These are phyloP conservation scores for Myocastor coypus DNA, from an alignment of 2,113 vertebrate genomes.

Conservation along the genomic window DNA sequence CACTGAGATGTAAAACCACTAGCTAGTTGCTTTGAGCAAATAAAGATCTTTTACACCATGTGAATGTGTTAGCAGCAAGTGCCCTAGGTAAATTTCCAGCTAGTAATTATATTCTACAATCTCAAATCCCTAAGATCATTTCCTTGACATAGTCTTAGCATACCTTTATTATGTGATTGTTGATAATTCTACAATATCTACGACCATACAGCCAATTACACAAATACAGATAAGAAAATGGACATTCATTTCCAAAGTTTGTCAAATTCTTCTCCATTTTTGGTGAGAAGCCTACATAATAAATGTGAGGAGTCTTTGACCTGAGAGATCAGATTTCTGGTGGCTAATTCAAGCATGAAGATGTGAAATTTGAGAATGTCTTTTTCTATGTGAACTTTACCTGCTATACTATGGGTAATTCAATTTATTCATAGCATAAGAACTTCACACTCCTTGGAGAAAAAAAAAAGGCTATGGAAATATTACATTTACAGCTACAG, in stretches of 20 bases:
- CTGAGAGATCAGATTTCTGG: slow-evolving; percentile 44
- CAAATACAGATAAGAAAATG: slow-evolving; percentile 60
- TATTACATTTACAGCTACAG: slow-evolving; percentile 63
- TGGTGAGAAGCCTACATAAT: slow-evolving; percentile 28
- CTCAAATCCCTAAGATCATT: slow-evolving; percentile 57
- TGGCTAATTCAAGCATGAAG: slow-evolving; percentile 54
- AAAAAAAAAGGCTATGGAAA: slow-evolving; percentile 48
- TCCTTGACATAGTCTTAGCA: slow-evolving; percentile 24
- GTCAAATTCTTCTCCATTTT: background rate
- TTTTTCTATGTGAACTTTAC: slow-evolving; percentile 31
- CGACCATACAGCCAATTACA: slow-evolving; percentile 55
- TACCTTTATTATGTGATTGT: slow-evolving; percentile 41
- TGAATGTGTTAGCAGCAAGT: slow-evolving; percentile 75
- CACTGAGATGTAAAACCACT: slow-evolving; percentile 78
- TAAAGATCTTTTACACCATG: slow-evolving; percentile 73
- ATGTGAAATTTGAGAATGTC: slow-evolving; percentile 33
- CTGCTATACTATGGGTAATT: slow-evolving; percentile 40
- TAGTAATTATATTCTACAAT: slow-evolving; percentile 73
- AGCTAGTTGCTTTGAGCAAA: slow-evolving; percentile 78
- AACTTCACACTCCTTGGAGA: slow-evolving; percentile 56
- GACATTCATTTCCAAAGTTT: slow-evolving; percentile 18
- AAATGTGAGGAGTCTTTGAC: slow-evolving; percentile 46
- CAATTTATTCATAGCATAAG: slow-evolving; percentile 65
- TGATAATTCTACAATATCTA: slow-evolving; percentile 62
- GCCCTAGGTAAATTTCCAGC: slow-evolving; percentile 75